Evolutionary conservation across 1,140 invertebrate genomes (phyloP), one percentile per base, ranked within the genome.

Genomic region (Zaprionus davidi): DNA sequence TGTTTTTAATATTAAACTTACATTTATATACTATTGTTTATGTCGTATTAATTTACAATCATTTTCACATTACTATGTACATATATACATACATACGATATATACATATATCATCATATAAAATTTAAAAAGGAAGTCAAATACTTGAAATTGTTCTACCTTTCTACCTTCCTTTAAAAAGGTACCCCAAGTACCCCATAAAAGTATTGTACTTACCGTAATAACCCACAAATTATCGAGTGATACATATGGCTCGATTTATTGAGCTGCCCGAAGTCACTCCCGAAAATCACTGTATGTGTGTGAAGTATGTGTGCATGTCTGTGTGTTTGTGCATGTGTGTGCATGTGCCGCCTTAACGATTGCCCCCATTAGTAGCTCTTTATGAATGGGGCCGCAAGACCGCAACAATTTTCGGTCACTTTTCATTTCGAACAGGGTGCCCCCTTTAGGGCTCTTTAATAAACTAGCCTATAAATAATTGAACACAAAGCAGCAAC

Each of bases 401-500:
- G 65, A 26, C 69, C 76, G 71, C 67, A 73, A 71, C 67, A 59
- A 72, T 78, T 70, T 75, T 73, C 64, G 71, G 68, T 70, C 68
- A 82, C 58, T 86, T 80, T 75, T 66, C 66, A 77, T 81, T 78
- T 72, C 11, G 36, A 22, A 11, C 11, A 20, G 13, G 58, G 41
- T 12, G 26, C 49, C 31, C 9, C 9, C 31, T 34, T 34, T 34
- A 5, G 9, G 41, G 12, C 55, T 63, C 60, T 72, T 65, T 44
- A 82, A 82, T 82, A 79, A 87, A 88, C 75, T 88, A 84, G 85
- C 79, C 71, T 83, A 85, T 90, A 82, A 90, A 90, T 90, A 90
- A 90, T 90, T 90, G 76, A 90, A 82, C 85, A 81, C 85, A 73
- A 88, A 81, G 79, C 76, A 72, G 60, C 65, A 86, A 79, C 68